phyloP scores from a whole-genome alignment of 2,888 invertebrate species.

The Drosophila kokeensis region DNA sequence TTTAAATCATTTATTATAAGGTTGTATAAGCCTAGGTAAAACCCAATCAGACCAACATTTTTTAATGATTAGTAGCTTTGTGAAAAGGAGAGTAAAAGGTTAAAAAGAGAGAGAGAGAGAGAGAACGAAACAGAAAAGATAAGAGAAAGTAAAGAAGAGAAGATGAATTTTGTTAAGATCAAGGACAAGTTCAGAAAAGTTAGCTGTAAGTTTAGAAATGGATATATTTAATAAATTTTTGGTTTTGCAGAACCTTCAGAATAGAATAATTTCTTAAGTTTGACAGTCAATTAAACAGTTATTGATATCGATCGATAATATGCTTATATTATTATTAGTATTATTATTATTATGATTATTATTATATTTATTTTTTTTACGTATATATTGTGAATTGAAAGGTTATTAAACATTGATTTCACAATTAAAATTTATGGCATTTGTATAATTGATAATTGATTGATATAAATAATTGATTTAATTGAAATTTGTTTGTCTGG shows the following conservation, averaged over 20 bases:
- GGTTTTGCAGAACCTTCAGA: background rate
- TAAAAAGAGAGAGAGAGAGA: background rate
- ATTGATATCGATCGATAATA: background rate
- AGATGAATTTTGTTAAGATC: background rate
- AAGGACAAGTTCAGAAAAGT: background rate
- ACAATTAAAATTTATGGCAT: background rate
- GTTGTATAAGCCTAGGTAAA: accelerated
- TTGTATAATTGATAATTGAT: too few species aligned
- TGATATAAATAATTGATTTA: too few species aligned
- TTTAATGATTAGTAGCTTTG: too few species aligned
- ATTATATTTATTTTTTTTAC: too few species aligned
- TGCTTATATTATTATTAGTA: background rate
- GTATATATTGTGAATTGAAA: background rate
- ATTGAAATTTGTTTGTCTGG: too few species aligned
- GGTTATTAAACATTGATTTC: background rate
- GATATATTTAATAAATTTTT: background rate
- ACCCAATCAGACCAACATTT: background rate
- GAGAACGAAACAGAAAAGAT: background rate
- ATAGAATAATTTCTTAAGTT: too few species aligned
- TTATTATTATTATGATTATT: background rate
- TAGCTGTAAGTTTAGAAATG: background rate
- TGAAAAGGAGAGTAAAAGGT: background rate
- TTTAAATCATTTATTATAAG: background rate
- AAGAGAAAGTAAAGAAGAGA: background rate
- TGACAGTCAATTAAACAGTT: background rate